phyloP scores from a whole-genome alignment of 2,797 vertebrate genomes.

The Enteromius paludinosus region DNA sequence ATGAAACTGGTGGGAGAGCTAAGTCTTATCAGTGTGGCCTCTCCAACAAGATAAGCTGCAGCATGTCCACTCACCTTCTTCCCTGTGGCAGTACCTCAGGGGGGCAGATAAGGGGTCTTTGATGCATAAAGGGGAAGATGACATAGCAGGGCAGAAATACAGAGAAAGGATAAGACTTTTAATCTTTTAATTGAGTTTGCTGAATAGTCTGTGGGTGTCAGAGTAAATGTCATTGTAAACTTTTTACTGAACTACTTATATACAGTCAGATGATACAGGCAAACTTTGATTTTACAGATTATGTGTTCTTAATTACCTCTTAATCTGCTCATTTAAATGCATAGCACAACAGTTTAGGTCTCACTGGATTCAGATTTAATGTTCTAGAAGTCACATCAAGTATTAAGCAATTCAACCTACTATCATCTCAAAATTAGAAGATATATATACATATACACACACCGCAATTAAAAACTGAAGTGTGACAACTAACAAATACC shows the following conservation, averaged over 20 bases:
- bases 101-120: constrained; percentile 63
- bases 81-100: constrained; percentile 56
- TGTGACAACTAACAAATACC: constrained; percentile 36
- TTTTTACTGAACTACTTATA: not conserved
- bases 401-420: too few relatives aligned
- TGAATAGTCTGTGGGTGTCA: not conserved
- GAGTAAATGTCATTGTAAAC: constrained; percentile 1
- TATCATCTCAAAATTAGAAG: not conserved
- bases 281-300: constrained; percentile 7
- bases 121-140: constrained; percentile 51
- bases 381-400: too few relatives aligned
- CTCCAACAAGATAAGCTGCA: constrained; percentile 57
- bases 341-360: too few relatives aligned
- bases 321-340: not conserved
- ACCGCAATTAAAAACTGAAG: not conserved
- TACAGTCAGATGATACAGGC: not conserved
- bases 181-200: constrained; percentile 36
- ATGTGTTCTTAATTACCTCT: not conserved
- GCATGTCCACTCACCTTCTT: constrained; percentile 60
- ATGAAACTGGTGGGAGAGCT: constrained; percentile 43
- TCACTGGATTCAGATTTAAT: too few relatives aligned
- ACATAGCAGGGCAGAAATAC: constrained; percentile 37
- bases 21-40: constrained; percentile 53
- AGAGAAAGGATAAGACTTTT: constrained; percentile 49
- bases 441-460: not conserved